Base-by-base conservation (phyloP, 1,140 invertebrate species). In the Ericerus pela region DNA sequence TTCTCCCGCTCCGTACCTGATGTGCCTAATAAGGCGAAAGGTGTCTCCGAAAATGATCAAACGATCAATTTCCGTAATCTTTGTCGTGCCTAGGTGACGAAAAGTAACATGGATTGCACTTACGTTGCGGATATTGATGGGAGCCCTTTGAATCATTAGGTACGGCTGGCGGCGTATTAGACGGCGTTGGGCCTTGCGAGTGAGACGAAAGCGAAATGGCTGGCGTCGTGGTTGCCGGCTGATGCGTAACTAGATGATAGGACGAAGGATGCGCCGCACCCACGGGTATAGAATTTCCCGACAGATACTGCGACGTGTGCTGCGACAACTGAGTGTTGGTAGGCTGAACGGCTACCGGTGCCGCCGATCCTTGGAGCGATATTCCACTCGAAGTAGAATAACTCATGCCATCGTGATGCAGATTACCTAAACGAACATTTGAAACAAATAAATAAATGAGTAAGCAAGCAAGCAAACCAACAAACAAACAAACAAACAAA, bases 371-470 rank as follows among this genome's bases (percentile, higher is more conserved):
- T 41, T 12, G 6, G 20, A 24, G 30, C n/a, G n/a, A 8, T 33
- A 8, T 24, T 47, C 41, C 41, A 14, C 26, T 47, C 41, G 26
- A 20, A 20, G 41, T 24, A 2, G 16, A 24, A 24, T 47, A 47
- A 47, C 16, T 47, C 41, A 47, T 47, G 41, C 41, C 41, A 47
- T 47, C 41, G 8, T n/a, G 8, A 24, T 24, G 41, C 41, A 47
- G 41, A 47, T 3, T 18, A 47, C 41, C 41, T 47, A 24, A 12
- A 3, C 22, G n/a, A 33, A 33, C 8, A 10, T 33, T 5, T 24
- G 14, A 47, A 47, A 22, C 14, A 4, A 33, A 47, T 24, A 5
- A 20, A 14, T 24, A 47, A 22, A 47, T 22, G 8, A 47, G n/a
- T n/a, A n/a, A n/a, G n/a, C n/a, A n/a, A n/a, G n/a, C n/a, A n/a